A percentile compares a stretch with the other conserved stretches of the same genome.
These are phyloP conservation scores for Zaprionus davidi DNA, from an alignment of 1,140 invertebrate species.

Conservation along the genomic window DNA sequence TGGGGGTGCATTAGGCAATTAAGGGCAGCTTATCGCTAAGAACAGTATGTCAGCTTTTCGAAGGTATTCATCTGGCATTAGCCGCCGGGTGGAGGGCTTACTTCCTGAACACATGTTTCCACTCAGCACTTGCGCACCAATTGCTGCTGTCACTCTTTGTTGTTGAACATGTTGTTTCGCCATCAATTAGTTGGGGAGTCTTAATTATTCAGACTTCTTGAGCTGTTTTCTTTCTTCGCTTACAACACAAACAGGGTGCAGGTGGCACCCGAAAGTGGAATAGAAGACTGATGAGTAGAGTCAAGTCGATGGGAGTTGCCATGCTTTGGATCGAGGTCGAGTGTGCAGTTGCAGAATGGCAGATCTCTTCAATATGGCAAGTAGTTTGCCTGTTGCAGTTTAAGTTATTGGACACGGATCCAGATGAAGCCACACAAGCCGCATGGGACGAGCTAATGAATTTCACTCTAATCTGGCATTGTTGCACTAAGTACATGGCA, in stretches of 20 bases:
- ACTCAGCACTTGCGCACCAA: conserved; percentile 3
- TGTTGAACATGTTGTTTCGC: conserved; percentile 37
- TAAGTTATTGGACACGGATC: conserved; percentile 16
- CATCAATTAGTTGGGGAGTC: conserved; percentile 45
- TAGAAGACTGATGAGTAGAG: background rate
- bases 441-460: conserved; percentile 72
- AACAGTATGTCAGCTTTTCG: conserved; percentile 19
- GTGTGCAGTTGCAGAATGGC: too few species aligned
- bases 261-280: background rate
- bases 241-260: conserved; percentile 7
- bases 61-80: conserved; percentile 58
- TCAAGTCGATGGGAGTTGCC: background rate
- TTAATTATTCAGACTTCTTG: conserved; percentile 52
- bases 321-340: too few species aligned
- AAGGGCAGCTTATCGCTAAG: conserved; percentile 66
- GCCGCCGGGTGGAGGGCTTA: conserved; percentile 12
- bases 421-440: conserved; percentile 37
- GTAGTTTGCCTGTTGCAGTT: conserved; percentile 43
- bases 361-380: too few species aligned
- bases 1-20: conserved; percentile 53
- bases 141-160: conserved; percentile 24
- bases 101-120: conserved; percentile 53
- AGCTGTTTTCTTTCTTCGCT: conserved; percentile 13
- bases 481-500: conserved; percentile 81
- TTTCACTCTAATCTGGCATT: conserved; percentile 80